These are phyloP conservation scores for Dendrocincla fuliginosa DNA, from an alignment of 2,797 vertebrate genomes.

Conservation along the genomic window DNA sequence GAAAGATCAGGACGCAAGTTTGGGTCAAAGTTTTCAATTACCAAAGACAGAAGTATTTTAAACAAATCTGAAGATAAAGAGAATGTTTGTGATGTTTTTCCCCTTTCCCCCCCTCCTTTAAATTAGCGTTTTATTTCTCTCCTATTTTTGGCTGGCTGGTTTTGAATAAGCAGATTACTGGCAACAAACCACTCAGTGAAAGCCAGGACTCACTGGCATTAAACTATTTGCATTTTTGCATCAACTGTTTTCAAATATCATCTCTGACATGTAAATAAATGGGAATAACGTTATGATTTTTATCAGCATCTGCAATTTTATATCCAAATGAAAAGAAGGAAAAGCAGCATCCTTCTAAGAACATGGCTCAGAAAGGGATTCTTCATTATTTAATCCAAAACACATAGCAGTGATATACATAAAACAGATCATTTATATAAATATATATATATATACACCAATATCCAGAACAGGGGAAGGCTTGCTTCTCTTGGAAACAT, in stretches of 20 bases:
- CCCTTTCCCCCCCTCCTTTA: rapidly evolving
- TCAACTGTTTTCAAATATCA: background rate
- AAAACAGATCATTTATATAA: background rate
- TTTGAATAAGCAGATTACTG: background rate
- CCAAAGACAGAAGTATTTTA: background rate
- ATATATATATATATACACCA: background rate
- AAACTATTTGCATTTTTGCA: background rate
- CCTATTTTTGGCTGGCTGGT: background rate
- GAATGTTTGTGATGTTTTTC: rapidly evolving
- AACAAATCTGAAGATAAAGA: background rate
- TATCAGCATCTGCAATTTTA: background rate
- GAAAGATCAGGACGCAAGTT: background rate
- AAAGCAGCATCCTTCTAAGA: background rate
- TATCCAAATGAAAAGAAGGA: background rate
- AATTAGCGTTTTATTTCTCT: rapidly evolving
- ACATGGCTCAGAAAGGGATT: rapidly evolving
- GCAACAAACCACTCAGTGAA: background rate
- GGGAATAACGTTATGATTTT: background rate
- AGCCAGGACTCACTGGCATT: background rate
- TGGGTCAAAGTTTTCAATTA: background rate
- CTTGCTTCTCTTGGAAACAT: background rate
- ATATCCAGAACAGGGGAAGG: background rate
- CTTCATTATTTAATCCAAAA: background rate
- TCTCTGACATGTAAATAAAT: background rate
- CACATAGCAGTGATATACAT: rapidly evolving